Evolutionary conservation across 53 echinoderm and acorn worm genomes (phyloP).

Genomic region (Crossaster papposus): DNA sequence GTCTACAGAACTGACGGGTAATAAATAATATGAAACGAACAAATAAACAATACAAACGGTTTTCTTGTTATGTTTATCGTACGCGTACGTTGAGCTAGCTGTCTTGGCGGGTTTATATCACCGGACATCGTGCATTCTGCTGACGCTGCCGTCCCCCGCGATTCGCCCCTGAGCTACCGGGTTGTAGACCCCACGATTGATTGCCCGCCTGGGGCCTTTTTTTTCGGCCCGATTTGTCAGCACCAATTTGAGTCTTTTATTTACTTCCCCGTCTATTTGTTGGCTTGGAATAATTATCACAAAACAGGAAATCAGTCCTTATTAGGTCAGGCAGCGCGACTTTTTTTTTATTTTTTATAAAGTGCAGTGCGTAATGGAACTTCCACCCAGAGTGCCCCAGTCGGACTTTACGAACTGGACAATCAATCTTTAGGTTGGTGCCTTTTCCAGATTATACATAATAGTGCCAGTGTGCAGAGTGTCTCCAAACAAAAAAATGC

Average conservation of each 20-base stretch:
- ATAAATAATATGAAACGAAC: too few species aligned
- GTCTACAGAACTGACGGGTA: too few species aligned
- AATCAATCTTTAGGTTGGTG: too few species aligned
- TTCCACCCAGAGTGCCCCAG: background rate
- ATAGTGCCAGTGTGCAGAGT: too few species aligned
- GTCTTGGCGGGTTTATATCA: background rate
- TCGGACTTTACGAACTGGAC: too few species aligned
- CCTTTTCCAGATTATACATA: too few species aligned
- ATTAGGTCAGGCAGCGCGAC: background rate
- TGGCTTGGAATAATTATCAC: slow-evolving; percentile 20
- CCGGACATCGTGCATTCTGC: background rate
- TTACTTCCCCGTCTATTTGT: slow-evolving; percentile 1
- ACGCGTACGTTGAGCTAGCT: too few species aligned
- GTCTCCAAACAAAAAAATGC: too few species aligned
- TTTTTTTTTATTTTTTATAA: background rate
- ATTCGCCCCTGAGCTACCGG: background rate
- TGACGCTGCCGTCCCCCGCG: background rate
- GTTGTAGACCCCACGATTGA: background rate
- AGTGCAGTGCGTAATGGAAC: background rate
- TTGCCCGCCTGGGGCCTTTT: slow-evolving; percentile 1
- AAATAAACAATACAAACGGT: too few species aligned
- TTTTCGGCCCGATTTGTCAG: slow-evolving; percentile 18
- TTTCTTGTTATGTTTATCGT: too few species aligned
- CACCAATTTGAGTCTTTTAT: background rate
- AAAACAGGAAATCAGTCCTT: slow-evolving; percentile 26